Evolutionary conservation across 2,113 vertebrate species (phyloP).

Genomic region (Triplophysa rosa): DNA sequence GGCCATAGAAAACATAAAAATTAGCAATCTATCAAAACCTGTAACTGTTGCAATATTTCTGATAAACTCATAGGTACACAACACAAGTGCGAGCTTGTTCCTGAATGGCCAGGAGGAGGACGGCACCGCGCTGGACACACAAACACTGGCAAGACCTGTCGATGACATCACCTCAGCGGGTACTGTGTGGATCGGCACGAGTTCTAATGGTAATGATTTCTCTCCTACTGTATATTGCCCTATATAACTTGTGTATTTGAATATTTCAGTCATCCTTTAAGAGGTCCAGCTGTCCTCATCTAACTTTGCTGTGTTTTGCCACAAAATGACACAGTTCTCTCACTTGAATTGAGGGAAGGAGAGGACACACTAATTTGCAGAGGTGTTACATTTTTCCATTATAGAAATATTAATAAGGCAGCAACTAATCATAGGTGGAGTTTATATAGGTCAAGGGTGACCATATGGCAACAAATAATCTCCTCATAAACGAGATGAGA

Average conservation of each 20-base stretch:
- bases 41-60: not conserved
- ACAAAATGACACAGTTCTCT: constrained; percentile 33
- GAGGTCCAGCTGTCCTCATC: not conserved
- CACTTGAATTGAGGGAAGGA: constrained; percentile 43
- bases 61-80: constrained; percentile 77
- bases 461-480: constrained; percentile 61
- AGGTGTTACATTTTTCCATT: constrained; percentile 55
- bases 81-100: constrained; percentile 82
- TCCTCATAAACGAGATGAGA: constrained; percentile 59
- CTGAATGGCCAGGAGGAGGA: constrained; percentile 88
- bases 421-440: constrained; percentile 57
- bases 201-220: constrained; percentile 79
- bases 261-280: not conserved
- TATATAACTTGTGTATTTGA: not conserved
- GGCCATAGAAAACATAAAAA: constrained; percentile 18
- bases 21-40: not conserved
- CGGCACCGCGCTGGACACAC: constrained; percentile 80
- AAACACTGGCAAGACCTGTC: constrained; percentile 71
- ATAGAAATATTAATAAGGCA: constrained; percentile 55
- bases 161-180: constrained; percentile 67
- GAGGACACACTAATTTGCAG: constrained; percentile 53
- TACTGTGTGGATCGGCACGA: constrained; percentile 78
- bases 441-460: constrained; percentile 58
- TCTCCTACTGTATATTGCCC: not conserved
- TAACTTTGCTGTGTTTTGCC: not conserved